Evolutionary conservation across 2,113 vertebrate species (phyloP).

Genomic region (Cebidichthys violaceus): DNA sequence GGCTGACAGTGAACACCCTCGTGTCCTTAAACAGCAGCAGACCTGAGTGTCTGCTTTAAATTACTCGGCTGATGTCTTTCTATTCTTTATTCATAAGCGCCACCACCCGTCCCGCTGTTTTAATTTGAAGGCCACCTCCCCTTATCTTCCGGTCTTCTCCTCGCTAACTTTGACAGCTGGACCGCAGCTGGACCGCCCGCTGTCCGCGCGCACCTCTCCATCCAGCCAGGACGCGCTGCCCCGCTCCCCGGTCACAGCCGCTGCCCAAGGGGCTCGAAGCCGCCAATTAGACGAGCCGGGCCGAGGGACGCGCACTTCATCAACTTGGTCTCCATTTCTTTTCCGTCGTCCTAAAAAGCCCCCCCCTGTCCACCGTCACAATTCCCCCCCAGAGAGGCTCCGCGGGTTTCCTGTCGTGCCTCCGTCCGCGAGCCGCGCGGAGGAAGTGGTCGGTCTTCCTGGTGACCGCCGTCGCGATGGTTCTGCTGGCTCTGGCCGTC

Average conservation of each 20-base stretch:
- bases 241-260: constrained; percentile 36
- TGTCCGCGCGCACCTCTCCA: constrained; percentile 47
- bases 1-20: not conserved
- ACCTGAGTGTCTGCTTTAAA: not conserved
- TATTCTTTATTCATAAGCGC: not conserved
- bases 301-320: constrained; percentile 33
- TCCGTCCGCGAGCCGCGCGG: constrained; percentile 78
- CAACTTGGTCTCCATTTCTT: constrained; percentile 11
- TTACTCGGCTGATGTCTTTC: too few relatives aligned
- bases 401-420: constrained; percentile 81
- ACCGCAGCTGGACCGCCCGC: constrained; percentile 57
- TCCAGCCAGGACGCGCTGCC: constrained; percentile 44
- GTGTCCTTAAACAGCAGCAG: not conserved
- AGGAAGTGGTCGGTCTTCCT: constrained; percentile 80
- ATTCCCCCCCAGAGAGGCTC: constrained; percentile 83
- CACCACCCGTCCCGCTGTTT: constrained; percentile 6
- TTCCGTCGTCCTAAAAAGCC: constrained; percentile 27
- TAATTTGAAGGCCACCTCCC: constrained; percentile 50
- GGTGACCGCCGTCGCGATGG: constrained; percentile 85
- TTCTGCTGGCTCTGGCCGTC: constrained; percentile 84
- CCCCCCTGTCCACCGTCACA: constrained; percentile 64
- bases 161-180: constrained; percentile 22
- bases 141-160: constrained; percentile 50
- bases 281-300: constrained; percentile 17
- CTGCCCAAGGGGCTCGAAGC: constrained; percentile 41